A percentile compares a stretch with the other conserved stretches of the same genome.
Evolutionary conservation across 2,888 invertebrate species (phyloP).

Genomic region (Chymomyza fuscimana): DNA sequence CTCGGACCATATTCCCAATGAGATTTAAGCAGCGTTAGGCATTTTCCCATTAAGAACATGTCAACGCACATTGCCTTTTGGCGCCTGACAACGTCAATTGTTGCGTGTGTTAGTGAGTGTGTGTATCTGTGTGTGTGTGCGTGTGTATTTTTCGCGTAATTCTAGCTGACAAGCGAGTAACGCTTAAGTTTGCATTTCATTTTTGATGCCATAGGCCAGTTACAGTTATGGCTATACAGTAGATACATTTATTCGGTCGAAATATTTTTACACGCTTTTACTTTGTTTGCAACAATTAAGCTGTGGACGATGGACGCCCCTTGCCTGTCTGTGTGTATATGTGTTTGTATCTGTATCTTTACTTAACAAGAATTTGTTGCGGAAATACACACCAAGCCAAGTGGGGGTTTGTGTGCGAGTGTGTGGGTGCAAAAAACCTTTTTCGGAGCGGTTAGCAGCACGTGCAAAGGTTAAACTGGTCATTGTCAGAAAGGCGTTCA

Average conservation of each 20-base stretch:
- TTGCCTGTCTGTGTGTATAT: conserved; percentile 12
- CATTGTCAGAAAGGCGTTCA: conserved; percentile 33
- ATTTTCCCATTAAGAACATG: background rate
- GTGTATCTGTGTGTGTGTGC: background rate
- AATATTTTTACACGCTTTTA: background rate
- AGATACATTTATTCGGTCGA: background rate
- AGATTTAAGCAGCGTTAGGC: background rate
- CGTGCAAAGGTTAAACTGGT: conserved; percentile 66
- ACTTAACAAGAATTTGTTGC: background rate
- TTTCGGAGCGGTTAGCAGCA: conserved; percentile 20
- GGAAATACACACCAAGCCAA: background rate
- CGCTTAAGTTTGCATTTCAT: conserved; percentile 40
- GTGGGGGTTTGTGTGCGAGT: background rate
- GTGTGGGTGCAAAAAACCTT: background rate
- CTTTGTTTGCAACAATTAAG: background rate
- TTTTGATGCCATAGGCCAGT: conserved; percentile 34
- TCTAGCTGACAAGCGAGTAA: conserved; percentile 26
- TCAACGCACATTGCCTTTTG: background rate
- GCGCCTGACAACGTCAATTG: background rate
- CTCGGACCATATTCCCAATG: background rate
- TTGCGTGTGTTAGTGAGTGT: background rate
- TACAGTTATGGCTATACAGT: conserved; percentile 1
- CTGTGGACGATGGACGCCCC: background rate
- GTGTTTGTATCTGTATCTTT: background rate
- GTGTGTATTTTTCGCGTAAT: conserved; percentile 2